These are phyloP conservation scores for Smithornis capensis DNA, from an alignment of 2,113 vertebrate genomes.

Conservation along the genomic window DNA sequence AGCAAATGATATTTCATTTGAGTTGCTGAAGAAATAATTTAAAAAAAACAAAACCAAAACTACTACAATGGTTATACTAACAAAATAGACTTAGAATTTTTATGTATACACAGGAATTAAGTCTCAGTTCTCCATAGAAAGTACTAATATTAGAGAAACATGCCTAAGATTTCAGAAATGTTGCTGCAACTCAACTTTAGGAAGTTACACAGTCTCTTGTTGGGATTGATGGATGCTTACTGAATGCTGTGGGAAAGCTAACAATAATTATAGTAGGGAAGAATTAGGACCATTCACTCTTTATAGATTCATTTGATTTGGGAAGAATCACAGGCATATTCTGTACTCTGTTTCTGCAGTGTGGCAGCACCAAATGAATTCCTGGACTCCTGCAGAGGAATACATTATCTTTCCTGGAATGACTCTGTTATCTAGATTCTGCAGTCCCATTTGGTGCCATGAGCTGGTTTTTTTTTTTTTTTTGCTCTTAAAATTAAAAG, in stretches of 20 bases:
- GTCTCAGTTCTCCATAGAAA: constrained; percentile 31
- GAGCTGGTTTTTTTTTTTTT: not conserved
- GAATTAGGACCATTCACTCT: not conserved
- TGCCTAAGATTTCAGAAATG: constrained; percentile 19
- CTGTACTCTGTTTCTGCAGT: not conserved
- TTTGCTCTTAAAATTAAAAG: not conserved
- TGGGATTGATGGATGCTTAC: not conserved
- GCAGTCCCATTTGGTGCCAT: not conserved
- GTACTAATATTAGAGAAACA: constrained; percentile 8
- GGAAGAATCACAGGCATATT: not conserved
- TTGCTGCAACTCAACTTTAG: constrained; percentile 18
- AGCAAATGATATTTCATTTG: constrained; percentile 61
- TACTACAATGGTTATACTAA: constrained; percentile 20
- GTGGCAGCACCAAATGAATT: constrained; percentile 9
- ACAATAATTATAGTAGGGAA: not conserved
- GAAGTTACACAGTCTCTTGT: constrained; percentile 17
- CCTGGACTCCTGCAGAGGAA: not conserved
- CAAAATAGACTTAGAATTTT: not conserved
- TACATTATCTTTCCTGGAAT: not conserved
- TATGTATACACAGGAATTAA: constrained; percentile 44
- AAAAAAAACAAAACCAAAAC: not conserved
- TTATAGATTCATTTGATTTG: not conserved
- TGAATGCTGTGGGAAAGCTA: not conserved
- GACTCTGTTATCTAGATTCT: not conserved
- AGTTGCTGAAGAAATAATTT: constrained; percentile 40